Conservation (phyloP, 2,888 invertebrate species). For the Drosophila meridiana region DNA sequence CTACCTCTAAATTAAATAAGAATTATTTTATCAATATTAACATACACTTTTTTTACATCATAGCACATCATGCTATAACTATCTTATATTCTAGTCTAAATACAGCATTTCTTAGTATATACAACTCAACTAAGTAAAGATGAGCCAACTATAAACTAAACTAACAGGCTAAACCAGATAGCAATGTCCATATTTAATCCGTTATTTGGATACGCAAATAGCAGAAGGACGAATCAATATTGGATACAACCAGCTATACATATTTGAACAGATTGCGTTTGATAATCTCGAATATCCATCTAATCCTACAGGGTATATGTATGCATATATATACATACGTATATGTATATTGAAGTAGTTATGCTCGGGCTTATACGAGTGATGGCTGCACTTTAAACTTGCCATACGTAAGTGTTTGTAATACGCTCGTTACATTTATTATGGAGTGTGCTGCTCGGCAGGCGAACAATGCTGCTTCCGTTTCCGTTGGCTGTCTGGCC, state of each 20-base stretch:
- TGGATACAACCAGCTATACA: neutral
- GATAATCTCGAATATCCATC: neutral
- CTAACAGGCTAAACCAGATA: neutral
- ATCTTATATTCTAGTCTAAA: too few relatives aligned
- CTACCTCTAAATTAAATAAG: too few relatives aligned
- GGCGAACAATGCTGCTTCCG: slow-evolving; percentile 52
- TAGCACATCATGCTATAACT: too few relatives aligned
- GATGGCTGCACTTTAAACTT: slow-evolving; percentile 68
- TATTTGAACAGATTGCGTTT: slow-evolving; percentile 3
- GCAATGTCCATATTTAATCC: neutral
- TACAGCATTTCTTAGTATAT: neutral
- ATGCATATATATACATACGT: neutral
- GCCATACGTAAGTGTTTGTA: slow-evolving; percentile 74
- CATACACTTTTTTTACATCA: too few relatives aligned
- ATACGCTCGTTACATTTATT: slow-evolving; percentile 77
- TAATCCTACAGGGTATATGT: slow-evolving; percentile 6
- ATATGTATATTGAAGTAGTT: slow-evolving; percentile 25
- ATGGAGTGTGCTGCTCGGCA: slow-evolving; percentile 59
- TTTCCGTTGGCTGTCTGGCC: slow-evolving; percentile 25
- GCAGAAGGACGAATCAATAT: neutral
- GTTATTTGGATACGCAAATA: neutral
- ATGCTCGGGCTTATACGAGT: slow-evolving; percentile 31
- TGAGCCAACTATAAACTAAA: neutral
- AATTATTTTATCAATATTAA: too few relatives aligned
- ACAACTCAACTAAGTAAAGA: neutral